These are phyloP conservation scores for Tetanocera ferruginea DNA, from an alignment of 2,888 invertebrate genomes.

Conservation along the genomic window DNA sequence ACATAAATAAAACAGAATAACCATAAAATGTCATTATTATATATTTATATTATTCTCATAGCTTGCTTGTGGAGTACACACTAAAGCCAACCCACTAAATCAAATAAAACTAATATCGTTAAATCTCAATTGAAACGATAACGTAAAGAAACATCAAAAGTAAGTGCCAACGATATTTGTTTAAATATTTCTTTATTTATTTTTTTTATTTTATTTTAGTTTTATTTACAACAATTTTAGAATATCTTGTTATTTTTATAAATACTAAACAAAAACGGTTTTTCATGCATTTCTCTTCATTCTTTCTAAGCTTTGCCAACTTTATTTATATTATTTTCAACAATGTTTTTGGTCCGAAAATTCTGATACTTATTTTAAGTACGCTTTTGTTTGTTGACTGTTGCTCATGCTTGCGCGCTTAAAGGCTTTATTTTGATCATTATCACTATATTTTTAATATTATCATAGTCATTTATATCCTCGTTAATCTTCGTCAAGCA, in stretches of 20 bases:
- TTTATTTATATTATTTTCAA: not conserved
- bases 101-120: conserved; percentile 30
- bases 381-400: conserved; percentile 23
- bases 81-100: conserved; percentile 32
- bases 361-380: conserved; percentile 25
- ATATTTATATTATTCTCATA: conserved; percentile 59
- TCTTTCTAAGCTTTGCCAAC: not conserved
- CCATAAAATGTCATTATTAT: conserved; percentile 24
- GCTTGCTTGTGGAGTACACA: conserved; percentile 70
- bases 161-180: conserved; percentile 26
- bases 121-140: conserved; percentile 32
- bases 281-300: not conserved
- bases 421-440: not conserved
- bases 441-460: not conserved
- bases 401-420: conserved; percentile 13
- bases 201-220: not conserved
- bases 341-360: not conserved
- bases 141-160: conserved; percentile 32
- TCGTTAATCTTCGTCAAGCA: not conserved
- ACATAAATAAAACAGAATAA: conserved; percentile 19
- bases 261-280: not conserved
- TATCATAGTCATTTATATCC: not conserved
- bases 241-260: not conserved
- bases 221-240: not conserved
- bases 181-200: conserved; percentile 7